Evolutionary conservation across 2,888 invertebrate species (phyloP), one percentile per base, ranked within the genome.

Genomic region (Hecatera dysodea): DNA sequence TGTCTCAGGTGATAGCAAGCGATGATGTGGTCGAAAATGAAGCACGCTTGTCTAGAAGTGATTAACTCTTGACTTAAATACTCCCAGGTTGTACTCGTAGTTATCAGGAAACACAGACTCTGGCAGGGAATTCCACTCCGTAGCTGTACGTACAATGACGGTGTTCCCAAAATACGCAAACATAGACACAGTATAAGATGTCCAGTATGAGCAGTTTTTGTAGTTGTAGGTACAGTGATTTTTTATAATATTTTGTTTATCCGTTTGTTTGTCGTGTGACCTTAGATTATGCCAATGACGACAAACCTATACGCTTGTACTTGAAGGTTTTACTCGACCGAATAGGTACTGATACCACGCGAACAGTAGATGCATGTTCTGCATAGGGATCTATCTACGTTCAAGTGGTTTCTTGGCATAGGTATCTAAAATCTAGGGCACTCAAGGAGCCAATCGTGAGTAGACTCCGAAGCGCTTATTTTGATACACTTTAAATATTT

Each of bases 401-500:
- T n/a, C n/a, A n/a, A 77, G 7, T 44, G 12, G 39, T 44, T 39
- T 33, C 22, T 53, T 22, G 55, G 29, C 78, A 33, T 48, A n/a
- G n/a, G n/a, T n/a, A 55, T 74, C 55, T 44, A 24, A 11, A 62
- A 80, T 79, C 52, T 62, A 62, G 52, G 42, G 50, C 75, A 75
- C 75, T 24, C 46, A 33, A 22, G 22, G 12, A 61, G 22, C 56
- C n/a, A 56, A 17, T 12, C 12, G 22, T 72, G 72, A 12, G 17
- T 8, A 63, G 62, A 62, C 75, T 59, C 24, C 46, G 24, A 75
- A 80, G 36, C 36, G 42, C 19, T 33, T 57, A 19, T 56, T 75
- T 75, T 39, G 78, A 66, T 78, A 77, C 72, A 81, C 53, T 59
- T 76, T 65, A 80, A 69, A 81, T 64, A 53, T 70, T 59, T 77